A percentile compares a stretch with the other conserved stretches of the same genome.
Evolutionary conservation across 2,888 invertebrate genomes (phyloP).

Genomic region (Spisula solida): DNA sequence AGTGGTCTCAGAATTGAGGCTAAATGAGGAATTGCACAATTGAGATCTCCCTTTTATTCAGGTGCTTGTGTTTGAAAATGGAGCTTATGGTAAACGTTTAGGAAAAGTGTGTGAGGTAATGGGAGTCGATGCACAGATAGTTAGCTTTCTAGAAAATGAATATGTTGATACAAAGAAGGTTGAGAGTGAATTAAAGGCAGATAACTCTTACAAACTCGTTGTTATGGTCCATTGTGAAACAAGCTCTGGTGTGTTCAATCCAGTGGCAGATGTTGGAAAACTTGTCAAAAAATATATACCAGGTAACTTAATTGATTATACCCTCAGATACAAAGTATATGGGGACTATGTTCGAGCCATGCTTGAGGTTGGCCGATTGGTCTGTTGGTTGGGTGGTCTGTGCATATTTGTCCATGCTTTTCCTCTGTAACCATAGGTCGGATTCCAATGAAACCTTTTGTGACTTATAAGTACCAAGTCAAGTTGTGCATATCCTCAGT

Average conservation of each 20-base stretch:
- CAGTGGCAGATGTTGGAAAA: constrained; percentile 87
- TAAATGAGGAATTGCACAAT: too few relatives aligned
- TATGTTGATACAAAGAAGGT: constrained; percentile 81
- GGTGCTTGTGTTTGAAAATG: constrained; percentile 88
- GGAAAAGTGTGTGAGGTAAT: constrained; percentile 87
- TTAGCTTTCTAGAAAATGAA: constrained; percentile 86
- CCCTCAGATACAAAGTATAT: too few relatives aligned
- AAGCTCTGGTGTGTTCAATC: constrained; percentile 88
- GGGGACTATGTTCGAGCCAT: too few relatives aligned
- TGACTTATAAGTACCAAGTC: too few relatives aligned
- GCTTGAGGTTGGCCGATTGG: too few relatives aligned
- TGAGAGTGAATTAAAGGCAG: constrained; percentile 77
- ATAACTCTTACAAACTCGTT: constrained; percentile 86
- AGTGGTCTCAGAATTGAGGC: too few relatives aligned
- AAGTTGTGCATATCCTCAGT: too few relatives aligned
- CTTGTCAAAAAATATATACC: constrained; percentile 84
- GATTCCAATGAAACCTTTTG: too few relatives aligned
- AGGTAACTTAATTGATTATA: constrained; percentile 60
- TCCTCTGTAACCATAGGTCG: too few relatives aligned
- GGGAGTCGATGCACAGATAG: constrained; percentile 82
- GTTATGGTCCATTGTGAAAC: constrained; percentile 88
- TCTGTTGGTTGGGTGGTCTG: too few relatives aligned
- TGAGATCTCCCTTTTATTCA: constrained; percentile 59
- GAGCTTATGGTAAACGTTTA: constrained; percentile 88
- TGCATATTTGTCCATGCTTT: too few relatives aligned